Conservation (phyloP, 2,113 vertebrate genomes). For the Limnothrissa miodon region DNA sequence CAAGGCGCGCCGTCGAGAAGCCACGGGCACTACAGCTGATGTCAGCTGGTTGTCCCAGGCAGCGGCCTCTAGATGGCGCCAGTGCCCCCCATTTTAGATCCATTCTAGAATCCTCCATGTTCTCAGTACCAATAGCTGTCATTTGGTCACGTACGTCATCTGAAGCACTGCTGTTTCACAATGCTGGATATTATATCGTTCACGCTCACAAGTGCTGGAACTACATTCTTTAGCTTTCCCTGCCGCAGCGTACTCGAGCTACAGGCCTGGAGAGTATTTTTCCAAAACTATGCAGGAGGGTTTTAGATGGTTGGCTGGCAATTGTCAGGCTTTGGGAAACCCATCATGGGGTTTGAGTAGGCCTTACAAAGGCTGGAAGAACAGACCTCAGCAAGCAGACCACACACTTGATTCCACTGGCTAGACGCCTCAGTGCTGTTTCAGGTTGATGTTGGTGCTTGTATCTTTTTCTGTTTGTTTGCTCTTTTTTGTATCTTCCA, state of each 20-base stretch:
- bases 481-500: background rate
- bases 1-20: background rate
- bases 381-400: background rate
- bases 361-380: background rate
- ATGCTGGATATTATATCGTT: background rate
- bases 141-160: background rate
- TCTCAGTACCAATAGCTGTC: conserved; percentile 30
- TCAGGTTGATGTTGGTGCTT: background rate
- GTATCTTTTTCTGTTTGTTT: background rate
- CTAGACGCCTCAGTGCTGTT: background rate
- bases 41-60: conserved; percentile 14
- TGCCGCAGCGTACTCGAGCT: background rate
- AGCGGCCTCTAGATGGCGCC: conserved; percentile 65
- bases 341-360: background rate
- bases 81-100: conserved; percentile 37
- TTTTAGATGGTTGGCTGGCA: too few species aligned
- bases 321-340: too few species aligned
- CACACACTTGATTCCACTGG: background rate
- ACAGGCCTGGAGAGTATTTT: background rate
- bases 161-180: background rate
- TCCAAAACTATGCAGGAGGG: too few species aligned
- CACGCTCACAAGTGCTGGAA: background rate
- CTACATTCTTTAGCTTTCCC: background rate
- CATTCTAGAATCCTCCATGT: conserved; percentile 22
- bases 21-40: background rate